Percentiles rank a stretch among this genome's conserved stretches.
Conservation (phyloP, 2,888 invertebrate genomes). For the Sarcophaga caerulescens region DNA sequence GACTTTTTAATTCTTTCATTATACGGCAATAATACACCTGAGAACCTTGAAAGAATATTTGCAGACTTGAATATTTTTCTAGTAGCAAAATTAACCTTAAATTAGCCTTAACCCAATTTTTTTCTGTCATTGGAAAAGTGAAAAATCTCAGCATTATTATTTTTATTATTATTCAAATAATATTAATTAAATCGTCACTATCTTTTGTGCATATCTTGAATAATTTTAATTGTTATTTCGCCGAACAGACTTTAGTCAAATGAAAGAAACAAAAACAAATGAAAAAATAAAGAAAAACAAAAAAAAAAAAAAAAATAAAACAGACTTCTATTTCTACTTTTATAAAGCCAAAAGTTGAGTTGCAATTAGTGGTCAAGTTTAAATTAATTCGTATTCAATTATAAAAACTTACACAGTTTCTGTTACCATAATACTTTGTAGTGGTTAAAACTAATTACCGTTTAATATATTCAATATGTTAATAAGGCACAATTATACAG, state of each 20-base stretch:
- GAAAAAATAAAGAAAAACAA: neutral
- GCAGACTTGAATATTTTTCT: neutral
- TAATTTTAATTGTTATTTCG: slow-evolving; percentile 29
- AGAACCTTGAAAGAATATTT: too few relatives aligned
- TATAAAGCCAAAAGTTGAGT: neutral
- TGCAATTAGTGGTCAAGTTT: slow-evolving; percentile 26
- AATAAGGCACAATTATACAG: too few relatives aligned
- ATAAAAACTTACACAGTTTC: neutral
- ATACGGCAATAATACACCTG: too few relatives aligned
- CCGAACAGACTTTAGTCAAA: too few relatives aligned
- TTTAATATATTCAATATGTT: too few relatives aligned
- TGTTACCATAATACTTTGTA: too few relatives aligned
- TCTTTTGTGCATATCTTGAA: neutral
- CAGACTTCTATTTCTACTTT: slow-evolving; percentile 18
- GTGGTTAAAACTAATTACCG: too few relatives aligned
- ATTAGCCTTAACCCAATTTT: slow-evolving; percentile 49
- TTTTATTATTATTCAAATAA: neutral
- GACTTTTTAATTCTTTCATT: too few relatives aligned
- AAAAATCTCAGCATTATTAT: slow-evolving; percentile 28
- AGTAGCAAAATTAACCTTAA: neutral
- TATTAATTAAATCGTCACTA: slow-evolving; percentile 21
- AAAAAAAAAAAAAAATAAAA: slow-evolving; percentile 7
- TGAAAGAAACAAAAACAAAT: too few relatives aligned
- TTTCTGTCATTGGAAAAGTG: neutral
- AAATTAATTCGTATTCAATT: slow-evolving; percentile 46